These are phyloP conservation scores for Dryomyza anilis DNA, from an alignment of 2,888 invertebrate genomes.

Conservation along the genomic window DNA sequence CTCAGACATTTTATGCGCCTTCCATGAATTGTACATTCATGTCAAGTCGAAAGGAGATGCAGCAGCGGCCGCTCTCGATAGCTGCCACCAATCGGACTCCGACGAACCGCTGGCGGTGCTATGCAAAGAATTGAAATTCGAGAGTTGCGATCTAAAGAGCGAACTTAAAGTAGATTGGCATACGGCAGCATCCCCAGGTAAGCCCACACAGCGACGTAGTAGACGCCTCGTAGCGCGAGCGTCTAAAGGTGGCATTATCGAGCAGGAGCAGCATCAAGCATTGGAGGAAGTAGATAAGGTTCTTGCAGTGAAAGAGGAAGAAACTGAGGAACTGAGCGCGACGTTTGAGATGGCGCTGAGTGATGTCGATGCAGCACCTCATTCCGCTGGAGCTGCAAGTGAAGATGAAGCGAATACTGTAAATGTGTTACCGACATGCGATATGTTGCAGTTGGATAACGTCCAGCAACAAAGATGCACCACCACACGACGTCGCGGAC, in stretches of 20 bases:
- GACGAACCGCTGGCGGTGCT: not conserved
- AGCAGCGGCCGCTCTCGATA: not conserved
- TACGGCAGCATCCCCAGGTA: not conserved
- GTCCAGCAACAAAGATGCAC: not conserved
- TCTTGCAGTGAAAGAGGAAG: not conserved
- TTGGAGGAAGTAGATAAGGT: not conserved
- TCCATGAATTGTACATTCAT: slow-evolving; percentile 35
- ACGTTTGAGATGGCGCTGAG: too few relatives aligned
- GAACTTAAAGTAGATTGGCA: not conserved
- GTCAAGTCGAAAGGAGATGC: slow-evolving; percentile 35
- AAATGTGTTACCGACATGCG: too few relatives aligned
- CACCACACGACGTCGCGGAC: slow-evolving; percentile 4
- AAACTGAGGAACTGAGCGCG: not conserved
- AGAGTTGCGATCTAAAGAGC: not conserved
- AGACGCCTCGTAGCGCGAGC: not conserved
- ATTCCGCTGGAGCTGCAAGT: not conserved
- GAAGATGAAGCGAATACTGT: not conserved
- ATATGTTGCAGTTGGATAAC: not conserved
- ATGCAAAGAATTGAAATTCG: not conserved
- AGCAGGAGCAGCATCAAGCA: not conserved
- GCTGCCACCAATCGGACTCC: not conserved
- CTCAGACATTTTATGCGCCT: slow-evolving; percentile 33
- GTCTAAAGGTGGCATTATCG: not conserved
- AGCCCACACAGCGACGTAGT: not conserved
- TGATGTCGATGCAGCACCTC: too few relatives aligned